Conservation (phyloP, 2,797 vertebrate species). For the Arnoldichthys spilopterus region DNA sequence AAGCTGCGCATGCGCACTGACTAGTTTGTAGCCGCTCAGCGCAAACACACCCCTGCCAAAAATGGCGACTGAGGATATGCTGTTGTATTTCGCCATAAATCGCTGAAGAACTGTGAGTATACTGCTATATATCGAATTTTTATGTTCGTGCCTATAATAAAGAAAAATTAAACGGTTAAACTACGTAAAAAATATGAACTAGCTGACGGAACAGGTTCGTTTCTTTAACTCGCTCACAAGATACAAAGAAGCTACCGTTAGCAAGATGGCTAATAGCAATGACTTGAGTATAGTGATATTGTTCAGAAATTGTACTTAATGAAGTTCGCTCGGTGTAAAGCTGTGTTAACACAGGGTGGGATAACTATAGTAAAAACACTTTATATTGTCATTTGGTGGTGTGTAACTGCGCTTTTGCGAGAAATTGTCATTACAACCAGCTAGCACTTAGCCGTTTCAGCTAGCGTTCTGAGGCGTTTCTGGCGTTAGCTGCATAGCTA, state of each 20-base stretch:
- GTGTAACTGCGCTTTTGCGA: too few species aligned
- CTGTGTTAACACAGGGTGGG: background rate
- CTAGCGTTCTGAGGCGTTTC: background rate
- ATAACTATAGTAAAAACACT: background rate
- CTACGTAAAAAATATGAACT: too few species aligned
- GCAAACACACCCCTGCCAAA: conserved; percentile 39
- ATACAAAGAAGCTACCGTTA: background rate
- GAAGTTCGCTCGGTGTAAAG: background rate
- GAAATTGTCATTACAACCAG: background rate
- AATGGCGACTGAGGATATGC: conserved; percentile 45
- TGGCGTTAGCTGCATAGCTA: background rate
- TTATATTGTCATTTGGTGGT: too few species aligned
- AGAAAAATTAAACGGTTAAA: too few species aligned
- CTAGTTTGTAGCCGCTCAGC: conserved; percentile 9
- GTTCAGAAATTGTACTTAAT: background rate
- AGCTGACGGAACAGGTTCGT: too few species aligned
- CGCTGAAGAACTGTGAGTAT: conserved; percentile 55
- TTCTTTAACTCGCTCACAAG: too few species aligned
- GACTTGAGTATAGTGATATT: background rate
- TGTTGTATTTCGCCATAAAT: conserved; percentile 34
- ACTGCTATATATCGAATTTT: background rate
- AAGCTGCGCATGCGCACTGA: conserved; percentile 21
- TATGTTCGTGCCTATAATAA: too few species aligned
- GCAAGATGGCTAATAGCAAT: background rate
- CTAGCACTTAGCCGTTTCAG: background rate